These are phyloP conservation scores for Drosophila kokeensis DNA, from an alignment of 2,888 invertebrate genomes.

Conservation along the genomic window DNA sequence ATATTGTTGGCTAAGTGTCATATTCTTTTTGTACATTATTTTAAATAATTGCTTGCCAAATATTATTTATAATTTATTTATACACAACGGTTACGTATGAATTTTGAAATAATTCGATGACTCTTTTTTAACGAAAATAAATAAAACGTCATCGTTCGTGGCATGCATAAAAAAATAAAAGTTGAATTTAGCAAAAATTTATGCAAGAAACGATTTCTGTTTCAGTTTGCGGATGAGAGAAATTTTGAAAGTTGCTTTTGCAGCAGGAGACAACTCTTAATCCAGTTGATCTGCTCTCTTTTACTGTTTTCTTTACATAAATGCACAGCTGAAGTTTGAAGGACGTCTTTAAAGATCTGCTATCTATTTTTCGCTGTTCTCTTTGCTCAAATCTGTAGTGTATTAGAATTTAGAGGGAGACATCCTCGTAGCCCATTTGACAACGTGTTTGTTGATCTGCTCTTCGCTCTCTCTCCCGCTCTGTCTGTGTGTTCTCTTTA, in stretches of 20 bases:
- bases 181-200: constrained; percentile 7
- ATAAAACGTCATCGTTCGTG: constrained; percentile 27
- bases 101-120: constrained; percentile 34
- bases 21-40: not conserved
- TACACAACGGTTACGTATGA: constrained; percentile 27
- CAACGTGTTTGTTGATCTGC: not conserved
- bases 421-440: not conserved
- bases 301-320: not conserved
- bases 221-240: not conserved
- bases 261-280: not conserved
- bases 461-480: not conserved
- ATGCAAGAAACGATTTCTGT: constrained; percentile 14
- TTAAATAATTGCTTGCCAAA: constrained; percentile 34
- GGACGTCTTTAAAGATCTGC: not conserved
- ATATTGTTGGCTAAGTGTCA: constrained; percentile 17
- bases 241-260: not conserved
- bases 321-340: not conserved
- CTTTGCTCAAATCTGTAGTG: not conserved
- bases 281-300: not conserved
- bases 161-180: constrained; percentile 3
- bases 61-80: constrained; percentile 24
- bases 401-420: not conserved
- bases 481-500: not conserved
- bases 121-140: constrained; percentile 21
- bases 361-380: not conserved